Evolutionary conservation across 2,113 vertebrate genomes (phyloP), one percentile per base, ranked within the genome.

Genomic region (Shinisaurus crocodilurus): DNA sequence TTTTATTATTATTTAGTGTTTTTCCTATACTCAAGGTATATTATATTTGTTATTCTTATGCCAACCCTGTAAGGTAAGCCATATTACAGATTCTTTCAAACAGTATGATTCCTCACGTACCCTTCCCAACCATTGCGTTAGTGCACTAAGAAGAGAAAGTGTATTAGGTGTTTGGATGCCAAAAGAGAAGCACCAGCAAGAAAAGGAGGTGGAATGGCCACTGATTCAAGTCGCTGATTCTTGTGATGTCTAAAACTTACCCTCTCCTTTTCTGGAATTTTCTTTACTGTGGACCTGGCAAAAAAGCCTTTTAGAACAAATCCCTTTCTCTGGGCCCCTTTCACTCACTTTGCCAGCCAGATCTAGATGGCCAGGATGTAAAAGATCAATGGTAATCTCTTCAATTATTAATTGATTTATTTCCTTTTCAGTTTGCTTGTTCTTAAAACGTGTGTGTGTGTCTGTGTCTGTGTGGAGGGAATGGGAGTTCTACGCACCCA

Each of bases 331-430:
- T 48, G 40, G 32, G 57, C 48, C 76, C 43, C 57, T 15, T 43
- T 88, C 16, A 5, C 34, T 34, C 15, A 32, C 70, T 82, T 54
- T 10, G 69, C 57, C 0, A 18, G 37, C 15, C 27, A 23, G 32
- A 37, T 72, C n/a, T 50, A 63, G 82, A 70, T 10, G n/a, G 29
- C 60, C 16, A 23, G 18, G 32, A 37, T 25, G 16, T 72, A 85
- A 82, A 88, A 48, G 75, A 81, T 48, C 65, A 85, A 70, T 60
- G 32, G 29, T 63, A 13, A 74, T 72, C 63, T 37, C 88, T 85
- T 89, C 34, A 82, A 40, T 82, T 89, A 89, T 91, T 43, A 40
- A 82, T 91, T 72, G 50, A 15, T 65, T 74, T 80, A 70, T 89
- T 89, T 91, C 50, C 34, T 81, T 85, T 89, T 40, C 43, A 34